phyloP scores from a whole-genome alignment of 2,113 vertebrate genomes.

The Pachycephala philippinensis region DNA sequence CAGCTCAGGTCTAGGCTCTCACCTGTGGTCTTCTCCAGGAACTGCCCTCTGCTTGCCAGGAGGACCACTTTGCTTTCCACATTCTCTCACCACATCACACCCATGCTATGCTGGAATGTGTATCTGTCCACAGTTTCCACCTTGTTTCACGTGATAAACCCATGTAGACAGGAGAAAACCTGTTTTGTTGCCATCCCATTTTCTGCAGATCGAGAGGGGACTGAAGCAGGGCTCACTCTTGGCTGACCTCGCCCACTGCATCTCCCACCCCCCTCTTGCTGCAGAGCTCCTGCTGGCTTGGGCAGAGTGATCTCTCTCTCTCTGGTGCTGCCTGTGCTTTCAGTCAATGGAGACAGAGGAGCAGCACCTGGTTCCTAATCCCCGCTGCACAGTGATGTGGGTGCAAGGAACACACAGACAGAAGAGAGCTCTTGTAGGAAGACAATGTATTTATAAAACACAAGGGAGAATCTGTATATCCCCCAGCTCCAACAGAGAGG shows the following conservation, averaged over 20 bases:
- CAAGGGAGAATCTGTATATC: background rate
- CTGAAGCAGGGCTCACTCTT: background rate
- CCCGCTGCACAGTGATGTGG: background rate
- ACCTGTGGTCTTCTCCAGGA: background rate
- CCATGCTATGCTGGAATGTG: background rate
- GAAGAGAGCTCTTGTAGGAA: background rate
- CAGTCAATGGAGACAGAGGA: background rate
- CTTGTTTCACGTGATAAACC: background rate
- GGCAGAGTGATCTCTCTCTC: background rate
- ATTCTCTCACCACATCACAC: background rate
- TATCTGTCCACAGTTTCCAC: background rate
- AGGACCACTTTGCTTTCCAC: background rate
- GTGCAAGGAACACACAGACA: background rate
- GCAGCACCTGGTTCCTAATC: background rate
- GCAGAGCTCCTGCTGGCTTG: background rate
- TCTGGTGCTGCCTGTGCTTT: background rate
- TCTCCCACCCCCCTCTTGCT: background rate
- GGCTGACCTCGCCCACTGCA: background rate
- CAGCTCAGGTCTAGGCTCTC: background rate
- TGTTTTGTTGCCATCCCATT: background rate
- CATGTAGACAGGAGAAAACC: background rate
- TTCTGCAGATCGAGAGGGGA: background rate
- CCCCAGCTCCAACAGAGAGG: background rate
- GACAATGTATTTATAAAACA: slow-evolving; percentile 50
- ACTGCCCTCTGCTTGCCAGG: background rate